Percentiles rank a stretch among this genome's conserved stretches.
phyloP scores from a whole-genome alignment of 2,113 vertebrate species.

The Protobothrops flavoviridis region DNA sequence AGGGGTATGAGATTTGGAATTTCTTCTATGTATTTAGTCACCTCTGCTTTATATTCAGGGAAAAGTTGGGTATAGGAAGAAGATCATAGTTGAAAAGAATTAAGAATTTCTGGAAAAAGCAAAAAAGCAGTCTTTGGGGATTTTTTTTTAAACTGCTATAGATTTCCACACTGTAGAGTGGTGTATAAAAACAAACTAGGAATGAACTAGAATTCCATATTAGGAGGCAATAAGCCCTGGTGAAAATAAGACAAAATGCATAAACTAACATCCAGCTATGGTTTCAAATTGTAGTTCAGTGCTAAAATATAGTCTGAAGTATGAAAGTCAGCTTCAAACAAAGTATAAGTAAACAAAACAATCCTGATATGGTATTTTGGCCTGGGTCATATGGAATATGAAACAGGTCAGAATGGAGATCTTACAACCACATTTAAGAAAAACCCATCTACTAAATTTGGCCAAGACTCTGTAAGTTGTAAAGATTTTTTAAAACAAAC shows the following conservation, averaged over 20 bases:
- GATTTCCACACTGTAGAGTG: neutral
- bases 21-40: neutral
- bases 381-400: neutral
- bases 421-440: neutral
- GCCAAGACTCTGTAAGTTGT: neutral
- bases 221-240: neutral
- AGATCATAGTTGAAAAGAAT: neutral
- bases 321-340: neutral
- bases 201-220: neutral
- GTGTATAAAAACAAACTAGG: neutral
- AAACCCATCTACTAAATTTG: neutral
- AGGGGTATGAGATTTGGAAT: neutral
- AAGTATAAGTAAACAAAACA: neutral
- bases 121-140: neutral
- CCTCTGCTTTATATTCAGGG: neutral
- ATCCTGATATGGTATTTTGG: neutral
- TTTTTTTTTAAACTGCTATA: neutral
- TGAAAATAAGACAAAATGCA: neutral
- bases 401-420: neutral
- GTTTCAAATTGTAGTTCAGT: neutral
- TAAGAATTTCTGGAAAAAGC: neutral
- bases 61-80: neutral
- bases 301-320: neutral
- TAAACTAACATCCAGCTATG: neutral
- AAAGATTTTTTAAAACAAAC: neutral